These are phyloP conservation scores for Dioctria rufipes DNA, from an alignment of 2,888 invertebrate species.

Conservation along the genomic window DNA sequence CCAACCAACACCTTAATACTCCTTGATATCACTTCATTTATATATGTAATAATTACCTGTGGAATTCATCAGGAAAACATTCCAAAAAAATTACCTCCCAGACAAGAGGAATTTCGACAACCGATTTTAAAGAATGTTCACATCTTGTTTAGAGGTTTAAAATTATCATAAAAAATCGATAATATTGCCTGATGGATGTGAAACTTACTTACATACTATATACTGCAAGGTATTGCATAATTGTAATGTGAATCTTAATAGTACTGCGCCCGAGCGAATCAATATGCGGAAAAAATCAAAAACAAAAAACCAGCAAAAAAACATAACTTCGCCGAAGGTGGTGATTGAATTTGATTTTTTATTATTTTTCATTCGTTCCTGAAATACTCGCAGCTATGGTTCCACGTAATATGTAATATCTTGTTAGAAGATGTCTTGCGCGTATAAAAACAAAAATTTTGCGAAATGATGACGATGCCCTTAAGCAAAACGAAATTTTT, in stretches of 20 bases:
- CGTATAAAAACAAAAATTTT: neutral
- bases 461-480: neutral
- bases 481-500: neutral
- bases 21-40: too few species aligned
- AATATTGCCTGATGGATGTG: slow-evolving; percentile 29
- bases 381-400: neutral
- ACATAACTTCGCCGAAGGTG: slow-evolving; percentile 44
- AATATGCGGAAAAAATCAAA: slow-evolving; percentile 7
- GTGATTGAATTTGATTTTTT: neutral
- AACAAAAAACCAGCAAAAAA: neutral
- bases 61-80: too few species aligned
- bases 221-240: slow-evolving; percentile 16
- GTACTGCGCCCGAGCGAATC: slow-evolving; percentile 4
- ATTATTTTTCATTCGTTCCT: neutral
- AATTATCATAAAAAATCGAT: slow-evolving; percentile 50
- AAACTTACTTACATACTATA: too few species aligned
- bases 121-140: slow-evolving; percentile 37
- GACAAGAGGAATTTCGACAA: slow-evolving; percentile 11
- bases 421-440: neutral
- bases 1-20: too few species aligned
- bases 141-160: slow-evolving; percentile 37
- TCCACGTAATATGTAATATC: neutral
- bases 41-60: too few species aligned
- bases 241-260: slow-evolving; percentile 5
- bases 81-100: slow-evolving; percentile 9